Conservation (phyloP, 2,888 invertebrate genomes). For the Malthinus seriepunctatus region DNA sequence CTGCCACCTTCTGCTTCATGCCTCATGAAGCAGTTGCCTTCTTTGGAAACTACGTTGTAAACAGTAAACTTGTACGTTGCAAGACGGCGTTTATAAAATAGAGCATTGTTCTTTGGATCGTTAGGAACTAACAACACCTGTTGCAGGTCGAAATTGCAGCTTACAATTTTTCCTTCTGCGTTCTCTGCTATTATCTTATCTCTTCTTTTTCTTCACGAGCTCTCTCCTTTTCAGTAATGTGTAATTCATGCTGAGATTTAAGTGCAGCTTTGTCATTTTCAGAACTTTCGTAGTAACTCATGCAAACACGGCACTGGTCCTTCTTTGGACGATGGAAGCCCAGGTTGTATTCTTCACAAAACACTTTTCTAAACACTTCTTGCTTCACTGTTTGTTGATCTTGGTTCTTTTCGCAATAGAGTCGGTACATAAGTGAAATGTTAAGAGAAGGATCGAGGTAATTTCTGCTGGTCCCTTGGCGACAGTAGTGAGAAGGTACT, state of each 20-base stretch:
- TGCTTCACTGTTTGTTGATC: not conserved
- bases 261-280: too few relatives aligned
- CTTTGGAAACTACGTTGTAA: conserved; percentile 28
- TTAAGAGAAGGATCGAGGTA: too few relatives aligned
- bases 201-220: too few relatives aligned
- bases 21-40: conserved; percentile 38
- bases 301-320: conserved; percentile 24
- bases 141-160: conserved; percentile 34
- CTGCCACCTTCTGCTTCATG: conserved; percentile 31
- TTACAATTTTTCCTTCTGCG: not conserved
- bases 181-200: not conserved
- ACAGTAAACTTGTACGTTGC: conserved; percentile 30
- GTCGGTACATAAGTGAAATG: too few relatives aligned
- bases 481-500: too few relatives aligned
- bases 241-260: not conserved
- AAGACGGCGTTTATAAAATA: conserved; percentile 33
- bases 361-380: conserved; percentile 13
- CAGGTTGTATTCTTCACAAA: conserved; percentile 22
- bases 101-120: conserved; percentile 29
- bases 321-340: conserved; percentile 26
- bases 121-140: conserved; percentile 29
- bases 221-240: not conserved
- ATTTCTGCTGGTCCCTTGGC: too few relatives aligned
- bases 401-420: not conserved
- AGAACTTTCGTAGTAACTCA: not conserved